Conservation (phyloP, 2,113 vertebrate species). For the Rostratula benghalensis region DNA sequence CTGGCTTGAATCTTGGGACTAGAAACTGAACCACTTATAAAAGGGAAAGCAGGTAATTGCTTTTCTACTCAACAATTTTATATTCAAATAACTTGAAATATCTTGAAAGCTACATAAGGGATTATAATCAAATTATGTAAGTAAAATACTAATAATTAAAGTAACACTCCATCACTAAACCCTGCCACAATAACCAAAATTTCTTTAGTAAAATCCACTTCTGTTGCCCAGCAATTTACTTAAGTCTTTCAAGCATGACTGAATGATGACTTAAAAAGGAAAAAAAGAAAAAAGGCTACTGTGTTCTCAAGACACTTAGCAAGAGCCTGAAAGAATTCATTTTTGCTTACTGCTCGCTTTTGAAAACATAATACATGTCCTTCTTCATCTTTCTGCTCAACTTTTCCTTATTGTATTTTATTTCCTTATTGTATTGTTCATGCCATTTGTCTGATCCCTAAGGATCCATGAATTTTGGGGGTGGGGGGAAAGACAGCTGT, state of each 20-base stretch:
- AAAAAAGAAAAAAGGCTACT: background rate
- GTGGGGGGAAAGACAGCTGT: background rate
- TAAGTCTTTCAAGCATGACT: background rate
- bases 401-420: background rate
- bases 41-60: background rate
- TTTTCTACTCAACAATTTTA: background rate
- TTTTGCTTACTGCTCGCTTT: background rate
- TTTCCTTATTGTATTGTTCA: background rate
- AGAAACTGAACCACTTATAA: background rate
- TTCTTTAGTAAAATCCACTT: background rate
- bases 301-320: background rate
- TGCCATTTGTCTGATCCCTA: background rate
- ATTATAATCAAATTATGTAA: background rate
- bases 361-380: background rate
- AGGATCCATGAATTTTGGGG: background rate
- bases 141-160: conserved; percentile 5
- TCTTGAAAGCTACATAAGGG: background rate
- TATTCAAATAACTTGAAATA: background rate
- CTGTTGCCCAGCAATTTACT: background rate
- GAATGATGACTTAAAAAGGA: background rate
- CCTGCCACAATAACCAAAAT: background rate
- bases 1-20: background rate
- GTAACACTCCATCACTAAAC: background rate
- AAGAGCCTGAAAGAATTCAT: background rate
- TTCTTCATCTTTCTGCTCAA: background rate